Conservation (phyloP, 2,888 invertebrate species). For the Phymatocera aterrima region DNA sequence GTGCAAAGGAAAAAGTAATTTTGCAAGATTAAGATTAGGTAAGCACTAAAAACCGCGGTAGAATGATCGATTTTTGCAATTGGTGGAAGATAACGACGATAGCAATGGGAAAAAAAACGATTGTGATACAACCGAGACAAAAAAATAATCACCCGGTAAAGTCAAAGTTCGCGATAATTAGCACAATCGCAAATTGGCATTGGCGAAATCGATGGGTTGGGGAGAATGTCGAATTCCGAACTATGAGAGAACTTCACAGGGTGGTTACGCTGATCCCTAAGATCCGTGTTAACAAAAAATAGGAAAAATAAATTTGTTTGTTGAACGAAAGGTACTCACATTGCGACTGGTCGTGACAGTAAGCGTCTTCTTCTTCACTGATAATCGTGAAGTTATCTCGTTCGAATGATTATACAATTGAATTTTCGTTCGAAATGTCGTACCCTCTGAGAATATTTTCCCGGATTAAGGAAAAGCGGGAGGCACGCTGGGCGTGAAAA, state of each 20-base stretch:
- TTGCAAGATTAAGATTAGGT: neutral
- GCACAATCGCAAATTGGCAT: too few species aligned
- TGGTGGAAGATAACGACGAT: slow-evolving; percentile 33
- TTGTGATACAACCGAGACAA: neutral
- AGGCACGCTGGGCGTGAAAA: neutral
- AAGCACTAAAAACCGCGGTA: neutral
- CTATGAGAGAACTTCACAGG: too few species aligned
- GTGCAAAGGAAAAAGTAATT: too few species aligned
- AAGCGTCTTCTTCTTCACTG: neutral
- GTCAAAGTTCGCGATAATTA: slow-evolving; percentile 8
- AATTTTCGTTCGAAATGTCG: neutral
- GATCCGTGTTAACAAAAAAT: neutral
- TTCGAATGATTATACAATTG: neutral
- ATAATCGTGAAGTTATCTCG: neutral
- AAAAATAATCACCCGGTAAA: neutral
- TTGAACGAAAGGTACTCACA: neutral
- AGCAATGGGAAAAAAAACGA: neutral
- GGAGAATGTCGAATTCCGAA: too few species aligned
- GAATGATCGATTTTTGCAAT: neutral
- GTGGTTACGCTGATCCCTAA: too few species aligned
- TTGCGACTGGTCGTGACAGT: slow-evolving; percentile 20
- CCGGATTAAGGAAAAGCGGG: neutral
- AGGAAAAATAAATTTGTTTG: neutral
- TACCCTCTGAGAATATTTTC: neutral
- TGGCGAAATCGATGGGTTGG: too few species aligned